These are phyloP conservation scores for Columba guinea DNA, from an alignment of 2,797 vertebrate genomes.

Conservation along the genomic window DNA sequence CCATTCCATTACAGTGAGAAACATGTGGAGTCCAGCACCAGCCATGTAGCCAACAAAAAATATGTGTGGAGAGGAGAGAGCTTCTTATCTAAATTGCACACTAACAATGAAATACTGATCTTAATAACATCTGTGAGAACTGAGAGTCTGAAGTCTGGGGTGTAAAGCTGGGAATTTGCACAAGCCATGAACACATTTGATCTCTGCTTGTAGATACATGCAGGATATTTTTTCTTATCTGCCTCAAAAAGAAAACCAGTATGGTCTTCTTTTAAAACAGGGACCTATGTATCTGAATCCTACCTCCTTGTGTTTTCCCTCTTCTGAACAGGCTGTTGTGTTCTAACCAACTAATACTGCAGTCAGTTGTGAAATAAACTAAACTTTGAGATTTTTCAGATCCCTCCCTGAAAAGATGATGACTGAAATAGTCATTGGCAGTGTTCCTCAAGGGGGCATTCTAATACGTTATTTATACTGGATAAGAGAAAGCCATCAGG, in stretches of 20 bases:
- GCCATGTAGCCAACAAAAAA: background rate
- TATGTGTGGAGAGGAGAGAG: background rate
- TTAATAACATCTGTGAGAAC: background rate
- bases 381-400: background rate
- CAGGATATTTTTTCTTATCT: background rate
- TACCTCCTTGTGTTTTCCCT: background rate
- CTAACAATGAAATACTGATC: background rate
- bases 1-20: background rate
- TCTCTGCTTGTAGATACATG: background rate
- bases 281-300: background rate
- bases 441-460: slow-evolving; percentile 27
- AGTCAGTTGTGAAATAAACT: background rate
- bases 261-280: background rate
- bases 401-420: background rate
- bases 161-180: background rate
- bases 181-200: background rate
- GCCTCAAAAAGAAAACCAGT: background rate
- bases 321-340: background rate
- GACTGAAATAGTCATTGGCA: background rate
- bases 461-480: background rate
- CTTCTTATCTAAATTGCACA: background rate
- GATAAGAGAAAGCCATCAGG: background rate
- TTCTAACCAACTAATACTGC: background rate
- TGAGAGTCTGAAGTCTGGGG: background rate
- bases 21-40: background rate